Evolutionary conservation across 2,888 invertebrate species (phyloP).

Genomic region (Gerris lacustris): DNA sequence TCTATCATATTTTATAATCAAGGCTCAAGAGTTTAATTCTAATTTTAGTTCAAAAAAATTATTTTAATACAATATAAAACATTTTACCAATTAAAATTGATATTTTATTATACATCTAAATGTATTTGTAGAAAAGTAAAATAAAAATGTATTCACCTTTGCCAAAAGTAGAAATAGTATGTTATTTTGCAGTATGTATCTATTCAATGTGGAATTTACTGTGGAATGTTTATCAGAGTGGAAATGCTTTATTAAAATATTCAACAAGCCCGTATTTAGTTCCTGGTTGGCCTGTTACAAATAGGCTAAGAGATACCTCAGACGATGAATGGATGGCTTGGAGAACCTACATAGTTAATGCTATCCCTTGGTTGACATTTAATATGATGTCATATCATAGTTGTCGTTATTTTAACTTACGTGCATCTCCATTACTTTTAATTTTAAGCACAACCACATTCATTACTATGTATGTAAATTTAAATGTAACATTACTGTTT

Average conservation of each 20-base stretch:
- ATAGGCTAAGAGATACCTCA: conserved; percentile 46
- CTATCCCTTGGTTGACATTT: conserved; percentile 44
- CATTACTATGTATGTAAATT: conserved; percentile 41
- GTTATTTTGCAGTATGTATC: background rate
- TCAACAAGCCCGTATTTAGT: background rate
- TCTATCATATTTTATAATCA: too few species aligned
- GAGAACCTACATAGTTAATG: conserved; percentile 42
- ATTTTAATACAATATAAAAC: too few species aligned
- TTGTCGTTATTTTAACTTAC: conserved; percentile 34
- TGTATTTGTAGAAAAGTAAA: too few species aligned
- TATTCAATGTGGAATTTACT: background rate
- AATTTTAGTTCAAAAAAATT: too few species aligned
- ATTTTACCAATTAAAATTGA: too few species aligned
- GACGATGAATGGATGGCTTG: conserved; percentile 62
- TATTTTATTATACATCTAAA: too few species aligned
- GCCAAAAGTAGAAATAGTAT: background rate
- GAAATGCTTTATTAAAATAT: background rate
- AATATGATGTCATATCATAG: conserved; percentile 46
- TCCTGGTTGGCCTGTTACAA: conserved; percentile 12
- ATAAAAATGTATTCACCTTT: background rate
- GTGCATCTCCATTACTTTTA: too few species aligned
- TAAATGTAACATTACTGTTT: conserved; percentile 42
- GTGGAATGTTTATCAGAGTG: background rate
- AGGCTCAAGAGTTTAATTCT: too few species aligned
- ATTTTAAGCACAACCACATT: conserved; percentile 32